Evolutionary conservation across 2,888 invertebrate species (phyloP).

Genomic region (Lacanobia oleracea): DNA sequence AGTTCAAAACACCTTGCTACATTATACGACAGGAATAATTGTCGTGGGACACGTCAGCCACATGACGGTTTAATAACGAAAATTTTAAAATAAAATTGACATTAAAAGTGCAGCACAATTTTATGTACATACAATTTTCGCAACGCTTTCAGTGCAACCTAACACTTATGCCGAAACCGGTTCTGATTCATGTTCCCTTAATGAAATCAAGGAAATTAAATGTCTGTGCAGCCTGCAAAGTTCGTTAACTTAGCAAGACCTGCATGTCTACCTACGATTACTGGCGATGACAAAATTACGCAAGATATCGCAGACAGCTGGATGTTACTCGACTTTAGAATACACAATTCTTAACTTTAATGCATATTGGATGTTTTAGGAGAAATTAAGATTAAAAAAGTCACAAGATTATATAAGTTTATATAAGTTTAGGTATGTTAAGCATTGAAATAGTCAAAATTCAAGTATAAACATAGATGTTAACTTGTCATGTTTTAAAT

Average conservation of each 20-base stretch:
- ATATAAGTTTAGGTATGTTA: too few species aligned
- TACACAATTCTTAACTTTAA: not conserved
- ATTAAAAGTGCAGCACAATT: too few species aligned
- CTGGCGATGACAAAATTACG: slow-evolving; percentile 38
- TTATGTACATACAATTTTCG: too few species aligned
- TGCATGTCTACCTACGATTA: slow-evolving; percentile 42
- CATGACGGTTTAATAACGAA: too few species aligned
- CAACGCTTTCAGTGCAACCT: too few species aligned
- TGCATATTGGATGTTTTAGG: not conserved
- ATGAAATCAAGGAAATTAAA: slow-evolving; percentile 81
- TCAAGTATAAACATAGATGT: too few species aligned
- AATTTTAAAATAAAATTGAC: too few species aligned
- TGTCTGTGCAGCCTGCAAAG: slow-evolving; percentile 69
- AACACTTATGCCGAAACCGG: slow-evolving; percentile 63
- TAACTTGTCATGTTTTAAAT: too few species aligned
- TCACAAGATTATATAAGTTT: not conserved
- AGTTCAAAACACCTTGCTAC: too few species aligned
- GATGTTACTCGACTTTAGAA: slow-evolving; percentile 13
- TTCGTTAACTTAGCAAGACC: slow-evolving; percentile 61
- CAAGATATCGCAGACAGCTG: slow-evolving; percentile 13
- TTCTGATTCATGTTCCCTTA: slow-evolving; percentile 72
- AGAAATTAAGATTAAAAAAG: not conserved
- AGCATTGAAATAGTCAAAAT: too few species aligned
- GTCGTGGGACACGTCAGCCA: too few species aligned
- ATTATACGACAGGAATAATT: too few species aligned